These are phyloP conservation scores for Mus pahari DNA, from an alignment of 2,113 vertebrate species.

Conservation along the genomic window DNA sequence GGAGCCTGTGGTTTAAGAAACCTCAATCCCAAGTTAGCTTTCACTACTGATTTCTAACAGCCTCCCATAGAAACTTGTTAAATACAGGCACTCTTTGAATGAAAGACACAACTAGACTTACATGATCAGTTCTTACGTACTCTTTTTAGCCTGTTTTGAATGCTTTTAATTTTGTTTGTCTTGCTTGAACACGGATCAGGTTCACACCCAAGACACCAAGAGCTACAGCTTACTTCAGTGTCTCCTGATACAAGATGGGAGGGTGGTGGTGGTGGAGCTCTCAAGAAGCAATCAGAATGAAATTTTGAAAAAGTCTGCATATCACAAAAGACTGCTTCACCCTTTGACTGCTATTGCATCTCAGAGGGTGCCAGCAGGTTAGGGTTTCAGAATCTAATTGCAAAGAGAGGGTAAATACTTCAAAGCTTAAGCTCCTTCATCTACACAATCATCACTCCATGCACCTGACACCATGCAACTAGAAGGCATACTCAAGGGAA, in stretches of 20 bases:
- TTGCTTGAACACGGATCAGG: not conserved
- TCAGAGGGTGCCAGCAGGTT: not conserved
- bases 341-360: not conserved
- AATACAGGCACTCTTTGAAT: constrained; percentile 35
- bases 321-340: not conserved
- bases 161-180: not conserved
- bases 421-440: not conserved
- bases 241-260: not conserved
- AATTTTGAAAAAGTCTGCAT: constrained; percentile 41
- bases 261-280: not conserved
- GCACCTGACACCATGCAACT: not conserved
- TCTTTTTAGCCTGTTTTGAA: not conserved
- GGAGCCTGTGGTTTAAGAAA: not conserved
- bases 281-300: constrained; percentile 28
- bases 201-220: not conserved
- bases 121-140: not conserved
- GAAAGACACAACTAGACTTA: not conserved
- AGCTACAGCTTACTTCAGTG: not conserved
- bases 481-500: not conserved
- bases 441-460: not conserved
- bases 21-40: not conserved
- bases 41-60: not conserved
- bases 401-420: not conserved
- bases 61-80: not conserved
- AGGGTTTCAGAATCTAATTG: not conserved